phyloP scores from a whole-genome alignment of 2,888 invertebrate genomes.

The Chelonus formosanus region DNA sequence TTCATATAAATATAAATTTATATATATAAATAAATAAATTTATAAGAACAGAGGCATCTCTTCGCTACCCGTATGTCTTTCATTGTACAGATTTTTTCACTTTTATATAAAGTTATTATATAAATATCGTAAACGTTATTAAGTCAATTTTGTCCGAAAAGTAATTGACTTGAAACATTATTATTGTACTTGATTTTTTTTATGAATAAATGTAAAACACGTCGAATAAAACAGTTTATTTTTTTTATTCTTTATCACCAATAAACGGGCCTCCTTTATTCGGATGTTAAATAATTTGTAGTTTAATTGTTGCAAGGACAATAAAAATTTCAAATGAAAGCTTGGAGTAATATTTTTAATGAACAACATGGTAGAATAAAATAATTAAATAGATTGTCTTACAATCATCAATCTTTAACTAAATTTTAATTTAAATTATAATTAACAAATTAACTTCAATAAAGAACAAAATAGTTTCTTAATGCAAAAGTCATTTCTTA shows the following conservation, averaged over 20 bases:
- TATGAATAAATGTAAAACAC: conserved; percentile 64
- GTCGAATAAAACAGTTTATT: conserved; percentile 48
- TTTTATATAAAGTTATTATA: conserved; percentile 56
- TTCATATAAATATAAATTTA: conserved; percentile 2
- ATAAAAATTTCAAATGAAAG: no score
- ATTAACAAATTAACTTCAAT: no score
- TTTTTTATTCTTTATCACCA: conserved; percentile 22
- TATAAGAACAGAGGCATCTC: conserved; percentile 61
- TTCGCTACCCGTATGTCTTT: conserved; percentile 65
- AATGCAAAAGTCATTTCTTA: no score
- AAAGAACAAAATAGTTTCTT: no score
- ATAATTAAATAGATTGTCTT: no score
- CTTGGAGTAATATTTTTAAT: no score
- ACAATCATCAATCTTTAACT: no score
- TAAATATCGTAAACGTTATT: conserved; percentile 33
- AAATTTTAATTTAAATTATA: no score
- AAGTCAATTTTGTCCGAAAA: conserved; percentile 42
- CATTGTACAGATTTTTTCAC: conserved; percentile 66
- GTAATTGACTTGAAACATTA: conserved; percentile 51
- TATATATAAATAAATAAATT: conserved; percentile 17
- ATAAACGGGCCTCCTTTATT: no score
- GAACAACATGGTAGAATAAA: no score
- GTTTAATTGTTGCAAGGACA: no score
- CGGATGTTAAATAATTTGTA: no score
- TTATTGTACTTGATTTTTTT: conserved; percentile 63